phyloP scores from a whole-genome alignment of 2,888 invertebrate genomes.

The Marronus borbonicus region DNA sequence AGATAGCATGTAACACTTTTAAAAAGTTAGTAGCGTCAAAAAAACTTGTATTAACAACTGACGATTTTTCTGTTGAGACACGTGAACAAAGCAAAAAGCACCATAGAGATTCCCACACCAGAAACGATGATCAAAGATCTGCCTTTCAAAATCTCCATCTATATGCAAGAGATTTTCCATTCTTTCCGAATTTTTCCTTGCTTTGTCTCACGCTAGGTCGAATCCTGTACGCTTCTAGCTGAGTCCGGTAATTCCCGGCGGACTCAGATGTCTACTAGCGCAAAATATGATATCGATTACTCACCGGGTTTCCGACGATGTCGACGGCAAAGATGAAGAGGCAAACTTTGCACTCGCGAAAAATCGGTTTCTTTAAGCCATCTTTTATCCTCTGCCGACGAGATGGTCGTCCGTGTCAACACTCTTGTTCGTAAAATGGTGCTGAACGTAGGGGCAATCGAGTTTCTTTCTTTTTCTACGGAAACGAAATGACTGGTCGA shows the following conservation, averaged over 20 bases:
- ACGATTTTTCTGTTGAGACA: too few species aligned
- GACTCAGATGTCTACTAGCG: constrained; percentile 4
- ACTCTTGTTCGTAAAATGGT: background rate
- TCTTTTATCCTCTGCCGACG: background rate
- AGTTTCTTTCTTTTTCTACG: background rate
- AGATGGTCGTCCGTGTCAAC: background rate
- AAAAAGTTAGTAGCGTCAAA: too few species aligned
- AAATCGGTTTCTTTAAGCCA: background rate
- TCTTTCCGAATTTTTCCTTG: background rate
- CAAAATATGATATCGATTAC: constrained; percentile 33
- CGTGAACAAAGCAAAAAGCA: too few species aligned
- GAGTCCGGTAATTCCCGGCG: constrained; percentile 7
- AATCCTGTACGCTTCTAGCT: background rate
- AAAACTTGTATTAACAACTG: too few species aligned
- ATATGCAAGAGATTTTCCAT: constrained; percentile 23
- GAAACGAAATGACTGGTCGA: background rate
- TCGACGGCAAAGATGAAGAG: background rate
- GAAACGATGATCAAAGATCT: background rate
- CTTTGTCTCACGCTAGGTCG: background rate
- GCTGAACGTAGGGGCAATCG: background rate
- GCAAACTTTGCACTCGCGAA: background rate
- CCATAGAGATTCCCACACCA: too few species aligned
- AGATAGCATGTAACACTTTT: too few species aligned
- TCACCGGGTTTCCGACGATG: background rate
- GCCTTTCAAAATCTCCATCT: constrained; percentile 22